phyloP scores from a whole-genome alignment of 2,888 invertebrate genomes.

The Clusia tigrina region DNA sequence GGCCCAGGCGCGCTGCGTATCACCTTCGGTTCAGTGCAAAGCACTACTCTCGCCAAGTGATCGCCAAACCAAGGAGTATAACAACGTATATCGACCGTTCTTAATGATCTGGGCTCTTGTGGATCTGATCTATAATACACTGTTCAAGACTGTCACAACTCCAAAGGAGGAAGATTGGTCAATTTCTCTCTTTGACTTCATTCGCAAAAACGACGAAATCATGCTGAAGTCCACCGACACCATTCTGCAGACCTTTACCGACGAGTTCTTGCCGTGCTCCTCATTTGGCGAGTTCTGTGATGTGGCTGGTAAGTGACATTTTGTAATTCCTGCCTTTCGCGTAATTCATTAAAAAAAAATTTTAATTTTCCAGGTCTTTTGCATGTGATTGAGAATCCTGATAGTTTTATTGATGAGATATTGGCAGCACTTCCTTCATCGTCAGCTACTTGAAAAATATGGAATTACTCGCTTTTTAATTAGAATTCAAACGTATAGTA shows the following conservation, averaged over 20 bases:
- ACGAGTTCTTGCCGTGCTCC: slow-evolving; percentile 88
- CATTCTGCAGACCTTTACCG: slow-evolving; percentile 81
- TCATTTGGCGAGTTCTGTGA: slow-evolving; percentile 93
- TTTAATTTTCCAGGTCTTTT: slow-evolving; percentile 50
- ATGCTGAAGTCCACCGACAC: slow-evolving; percentile 88
- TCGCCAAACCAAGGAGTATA: slow-evolving; percentile 73
- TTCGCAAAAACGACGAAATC: slow-evolving; percentile 91
- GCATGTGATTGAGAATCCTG: slow-evolving; percentile 61
- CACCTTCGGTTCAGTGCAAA: slow-evolving; percentile 66
- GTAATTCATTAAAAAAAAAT: background rate
- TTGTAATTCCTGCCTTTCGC: background rate
- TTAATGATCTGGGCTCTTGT: slow-evolving; percentile 86
- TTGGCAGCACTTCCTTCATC: slow-evolving; percentile 56
- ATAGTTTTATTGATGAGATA: slow-evolving; percentile 58
- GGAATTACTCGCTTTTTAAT: background rate
- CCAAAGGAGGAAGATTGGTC: slow-evolving; percentile 89
- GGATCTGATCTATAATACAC: slow-evolving; percentile 82
- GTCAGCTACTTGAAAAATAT: slow-evolving; percentile 46
- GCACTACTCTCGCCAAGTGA: slow-evolving; percentile 65
- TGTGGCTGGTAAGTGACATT: slow-evolving; percentile 73
- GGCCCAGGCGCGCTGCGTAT: slow-evolving; percentile 81
- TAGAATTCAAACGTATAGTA: no score
- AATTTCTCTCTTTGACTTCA: slow-evolving; percentile 86
- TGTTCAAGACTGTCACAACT: slow-evolving; percentile 85
- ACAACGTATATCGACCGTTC: slow-evolving; percentile 81